These are phyloP conservation scores for Bathynomus jamesi DNA, from an alignment of 1,140 invertebrate species.

Conservation along the genomic window DNA sequence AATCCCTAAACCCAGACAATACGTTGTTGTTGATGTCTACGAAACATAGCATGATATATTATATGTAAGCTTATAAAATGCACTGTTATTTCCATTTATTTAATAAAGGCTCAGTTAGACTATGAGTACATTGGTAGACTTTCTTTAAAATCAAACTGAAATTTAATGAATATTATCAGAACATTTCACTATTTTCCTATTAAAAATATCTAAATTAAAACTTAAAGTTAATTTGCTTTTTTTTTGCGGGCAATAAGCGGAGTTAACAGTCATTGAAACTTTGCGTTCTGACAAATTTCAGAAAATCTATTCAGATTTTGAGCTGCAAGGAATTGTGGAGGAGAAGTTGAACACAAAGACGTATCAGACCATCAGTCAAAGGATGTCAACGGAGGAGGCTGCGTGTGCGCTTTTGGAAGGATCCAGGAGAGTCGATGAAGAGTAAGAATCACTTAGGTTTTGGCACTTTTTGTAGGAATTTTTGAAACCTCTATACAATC, in stretches of 20 bases:
- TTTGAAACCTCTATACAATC: too few species aligned
- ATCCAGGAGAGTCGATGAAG: slow-evolving; percentile 55
- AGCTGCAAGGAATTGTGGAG: slow-evolving; percentile 95
- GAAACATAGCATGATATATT: too few species aligned
- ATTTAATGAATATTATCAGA: slow-evolving; percentile 51
- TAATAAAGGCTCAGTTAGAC: neutral
- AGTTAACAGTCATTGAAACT: too few species aligned
- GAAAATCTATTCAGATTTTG: slow-evolving; percentile 99
- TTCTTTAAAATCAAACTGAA: neutral
- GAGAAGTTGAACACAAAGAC: slow-evolving; percentile 95
- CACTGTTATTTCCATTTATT: neutral
- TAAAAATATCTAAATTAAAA: too few species aligned
- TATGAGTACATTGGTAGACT: neutral
- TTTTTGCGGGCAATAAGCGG: too few species aligned
- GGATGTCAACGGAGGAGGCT: slow-evolving; percentile 95
- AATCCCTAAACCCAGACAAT: too few species aligned
- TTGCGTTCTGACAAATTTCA: too few species aligned
- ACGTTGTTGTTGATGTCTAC: too few species aligned
- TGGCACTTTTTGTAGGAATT: too few species aligned
- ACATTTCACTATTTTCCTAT: too few species aligned
- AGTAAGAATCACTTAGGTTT: slow-evolving; percentile 26
- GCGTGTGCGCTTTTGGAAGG: slow-evolving; percentile 81
- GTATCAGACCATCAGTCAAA: slow-evolving; percentile 83
- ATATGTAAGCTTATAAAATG: neutral
- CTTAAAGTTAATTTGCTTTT: too few species aligned